phyloP scores from a whole-genome alignment of 2,797 vertebrate genomes.

The Yasuhikotakia modesta region DNA sequence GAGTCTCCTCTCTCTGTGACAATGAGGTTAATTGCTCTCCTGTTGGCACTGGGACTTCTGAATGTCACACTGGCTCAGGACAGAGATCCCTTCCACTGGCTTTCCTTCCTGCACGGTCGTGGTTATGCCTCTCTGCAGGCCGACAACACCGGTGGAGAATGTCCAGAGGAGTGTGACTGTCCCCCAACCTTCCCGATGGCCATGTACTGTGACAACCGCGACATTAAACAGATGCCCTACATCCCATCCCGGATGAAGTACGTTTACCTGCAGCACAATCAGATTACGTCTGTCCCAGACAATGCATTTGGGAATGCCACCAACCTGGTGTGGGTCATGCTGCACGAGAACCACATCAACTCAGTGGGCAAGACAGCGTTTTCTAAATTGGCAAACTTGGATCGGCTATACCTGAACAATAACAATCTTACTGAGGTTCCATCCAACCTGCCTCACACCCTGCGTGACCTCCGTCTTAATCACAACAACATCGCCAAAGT shows the following conservation, averaged over 20 bases:
- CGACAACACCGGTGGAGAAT: conserved; percentile 74
- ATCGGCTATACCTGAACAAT: conserved; percentile 91
- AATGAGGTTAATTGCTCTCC: conserved; percentile 76
- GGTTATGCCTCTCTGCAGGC: conserved; percentile 64
- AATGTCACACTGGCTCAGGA: conserved; percentile 72
- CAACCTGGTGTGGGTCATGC: conserved; percentile 87
- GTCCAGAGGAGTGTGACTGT: conserved; percentile 91
- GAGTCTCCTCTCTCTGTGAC: conserved; percentile 32
- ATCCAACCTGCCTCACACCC: conserved; percentile 81
- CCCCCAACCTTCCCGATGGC: conserved; percentile 88
- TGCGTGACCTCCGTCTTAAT: conserved; percentile 86
- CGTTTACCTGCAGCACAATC: conserved; percentile 93
- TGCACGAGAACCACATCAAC: conserved; percentile 90
- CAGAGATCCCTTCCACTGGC: conserved; percentile 82
- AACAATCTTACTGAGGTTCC: conserved; percentile 91
- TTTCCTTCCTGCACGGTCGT: conserved; percentile 77
- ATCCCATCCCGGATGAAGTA: conserved; percentile 92
- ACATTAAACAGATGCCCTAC: conserved; percentile 84
- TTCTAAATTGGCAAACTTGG: conserved; percentile 79
- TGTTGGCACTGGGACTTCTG: conserved; percentile 76
- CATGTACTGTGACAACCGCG: conserved; percentile 92
- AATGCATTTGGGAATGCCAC: conserved; percentile 88
- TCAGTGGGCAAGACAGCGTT: conserved; percentile 84
- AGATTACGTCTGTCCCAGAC: conserved; percentile 83
- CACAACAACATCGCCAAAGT: conserved; percentile 88